Evolutionary conservation across 2,888 invertebrate species (phyloP).

Genomic region (Rhimphoctona megacephalus): DNA sequence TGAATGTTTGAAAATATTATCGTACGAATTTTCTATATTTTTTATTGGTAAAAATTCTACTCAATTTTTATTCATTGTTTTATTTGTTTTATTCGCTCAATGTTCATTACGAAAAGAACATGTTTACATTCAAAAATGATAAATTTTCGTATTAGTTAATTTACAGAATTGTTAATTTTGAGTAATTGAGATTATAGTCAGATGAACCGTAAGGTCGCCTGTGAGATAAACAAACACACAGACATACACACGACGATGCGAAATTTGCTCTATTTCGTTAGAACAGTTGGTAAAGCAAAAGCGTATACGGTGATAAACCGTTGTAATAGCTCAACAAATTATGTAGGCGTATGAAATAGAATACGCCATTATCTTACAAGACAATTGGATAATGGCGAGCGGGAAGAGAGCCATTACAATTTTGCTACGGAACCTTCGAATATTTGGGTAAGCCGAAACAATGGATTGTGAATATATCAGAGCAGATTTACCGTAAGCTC

Average conservation of each 20-base stretch:
- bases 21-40: background rate
- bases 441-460: constrained; percentile 50
- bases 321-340: constrained; percentile 78
- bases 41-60: background rate
- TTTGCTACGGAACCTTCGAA: constrained; percentile 42
- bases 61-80: background rate
- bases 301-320: constrained; percentile 66
- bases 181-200: background rate
- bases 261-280: background rate
- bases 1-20: background rate
- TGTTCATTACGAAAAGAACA: background rate
- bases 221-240: background rate
- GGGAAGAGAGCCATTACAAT: constrained; percentile 53
- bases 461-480: constrained; percentile 70
- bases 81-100: background rate
- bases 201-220: background rate
- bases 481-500: constrained; percentile 57
- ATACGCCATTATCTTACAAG: constrained; percentile 72
- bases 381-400: constrained; percentile 76
- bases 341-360: constrained; percentile 75
- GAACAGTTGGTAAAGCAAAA: constrained; percentile 9
- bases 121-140: background rate
- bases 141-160: background rate
- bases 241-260: background rate
- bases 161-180: background rate